Evolutionary conservation across 2,113 vertebrate genomes (phyloP), one percentile per base, ranked within the genome.

Genomic region (Mellivora capensis): DNA sequence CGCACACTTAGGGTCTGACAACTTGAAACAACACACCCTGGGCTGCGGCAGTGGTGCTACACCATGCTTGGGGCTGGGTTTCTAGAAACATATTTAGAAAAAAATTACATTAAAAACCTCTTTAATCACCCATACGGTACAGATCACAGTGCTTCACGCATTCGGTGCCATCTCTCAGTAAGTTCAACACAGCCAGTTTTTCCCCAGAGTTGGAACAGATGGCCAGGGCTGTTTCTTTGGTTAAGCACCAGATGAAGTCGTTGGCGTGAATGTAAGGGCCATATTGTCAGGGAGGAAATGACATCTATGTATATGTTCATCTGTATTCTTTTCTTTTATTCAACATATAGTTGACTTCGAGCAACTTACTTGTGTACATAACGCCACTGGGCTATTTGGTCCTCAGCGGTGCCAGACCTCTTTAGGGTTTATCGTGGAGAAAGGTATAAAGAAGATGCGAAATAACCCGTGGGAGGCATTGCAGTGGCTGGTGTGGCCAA

Each of bases 151-250:
- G 31, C 69, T 92, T 90, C 77, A 39, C 67, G 71, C 44, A 31
- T 69, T 92, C 49, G 76, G 97, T 44, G 62, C 95, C 81, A 79
- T 82, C 85, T 79, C 62, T 72, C 94, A 85, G 76, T 87, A 83
- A 96, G 80, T 94, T 83, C 87, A 84, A 61, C 76, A 47, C 17
- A 94, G 93, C 90, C 93, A 85, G 94, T 59, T 96, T 97, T 87
- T n/a, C 87, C 86, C 90, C 77, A 39, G 82, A 94, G 71, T n/a
- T 82, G 62, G 80, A 96, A 96, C 98, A 98, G 98, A 98, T 98
- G 98, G 97, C 59, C 49, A 4, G 62, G 94, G 97, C 94, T 97
- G 87, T 95, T 96, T 98, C 98, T 95, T 97, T 97, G 95, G 97
- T 97, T 95, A 77, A 92, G 94, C 83, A 97, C 96, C 98, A 98